phyloP scores from a whole-genome alignment of 2,113 vertebrate genomes.

The Asarcornis scutulata region DNA sequence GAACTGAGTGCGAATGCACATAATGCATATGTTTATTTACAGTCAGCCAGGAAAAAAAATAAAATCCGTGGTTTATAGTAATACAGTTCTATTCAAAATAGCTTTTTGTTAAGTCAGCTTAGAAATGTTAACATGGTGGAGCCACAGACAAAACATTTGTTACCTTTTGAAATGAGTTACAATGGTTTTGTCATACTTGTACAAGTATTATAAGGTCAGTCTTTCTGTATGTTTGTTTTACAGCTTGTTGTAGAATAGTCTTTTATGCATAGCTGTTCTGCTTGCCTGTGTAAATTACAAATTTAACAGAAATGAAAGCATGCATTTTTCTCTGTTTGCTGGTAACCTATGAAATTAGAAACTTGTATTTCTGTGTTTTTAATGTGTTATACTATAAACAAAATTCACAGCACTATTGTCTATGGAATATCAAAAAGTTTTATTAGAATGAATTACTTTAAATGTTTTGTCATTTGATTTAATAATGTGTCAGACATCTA shows the following conservation, averaged over 20 bases:
- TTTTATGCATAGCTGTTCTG: conserved; percentile 54
- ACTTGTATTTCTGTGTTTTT: conserved; percentile 62
- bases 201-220: conserved; percentile 55
- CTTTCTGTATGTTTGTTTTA: conserved; percentile 62
- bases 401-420: conserved; percentile 59
- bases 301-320: conserved; percentile 57
- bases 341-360: conserved; percentile 63
- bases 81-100: background rate
- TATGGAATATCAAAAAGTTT: conserved; percentile 67
- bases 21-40: background rate
- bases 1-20: background rate
- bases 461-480: conserved; percentile 68
- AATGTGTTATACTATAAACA: conserved; percentile 66
- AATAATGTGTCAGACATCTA: conserved; percentile 42
- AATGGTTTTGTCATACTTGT: conserved; percentile 50
- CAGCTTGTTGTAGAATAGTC: conserved; percentile 33
- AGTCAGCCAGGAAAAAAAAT: conserved; percentile 5
- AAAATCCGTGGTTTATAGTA: conserved; percentile 23
- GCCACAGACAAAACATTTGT: conserved; percentile 58
- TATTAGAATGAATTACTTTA: conserved; percentile 59
- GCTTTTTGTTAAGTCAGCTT: background rate
- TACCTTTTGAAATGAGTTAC: conserved; percentile 59
- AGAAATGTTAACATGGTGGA: conserved; percentile 26
- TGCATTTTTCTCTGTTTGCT: conserved; percentile 67
- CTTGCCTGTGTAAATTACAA: conserved; percentile 49